Base-by-base conservation (phyloP, 2,113 vertebrate genomes). In the Macheiramphus alcinus region DNA sequence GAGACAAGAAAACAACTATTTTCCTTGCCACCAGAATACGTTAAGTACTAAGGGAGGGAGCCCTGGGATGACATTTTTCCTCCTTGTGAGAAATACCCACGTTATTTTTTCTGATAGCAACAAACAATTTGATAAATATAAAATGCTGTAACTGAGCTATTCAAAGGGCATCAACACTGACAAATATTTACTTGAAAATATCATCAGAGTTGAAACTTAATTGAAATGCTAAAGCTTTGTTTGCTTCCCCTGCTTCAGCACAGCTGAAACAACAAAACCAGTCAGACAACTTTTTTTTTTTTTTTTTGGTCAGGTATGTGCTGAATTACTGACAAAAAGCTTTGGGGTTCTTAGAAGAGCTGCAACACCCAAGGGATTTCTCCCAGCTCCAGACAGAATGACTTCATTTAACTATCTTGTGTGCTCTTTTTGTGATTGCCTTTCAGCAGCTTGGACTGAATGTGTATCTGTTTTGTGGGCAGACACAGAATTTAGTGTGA, bases 231-330 rank as follows among this genome's bases (percentile, higher is more conserved):
- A 74, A 85, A 67, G 70, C 80, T 94, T 84, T 94, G 95, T 95
- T 95, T 95, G 92, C 94, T 85, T 80, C 95, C 85, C 50, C 63
- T 16, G 18, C 68, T 62, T 43, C 65, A 86, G 94, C 83, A 75
- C 84, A 63, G 97, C 95, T 78, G 96, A 88, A 95, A 96, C 93
- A 96, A 96, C 87, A 95, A 91, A 97, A 98, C 97, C 97, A 81
- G 98, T 96, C 93, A 16, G 94, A 36, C 95, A 48, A 94, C 96
- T 86, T 97, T 81, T 89, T 27, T 79, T 68, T 62, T 61, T 66
- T 59, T 97, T 81, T 89, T 27, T 97, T 81, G 11, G 73, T 86
- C 88, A 81, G 93, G 94, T 97, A 96, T 88, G 81, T 59, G 67
- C 90, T 94, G 94, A 97, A 80, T 96, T 96, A 65, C 75, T 88